These are phyloP conservation scores for Lagodon rhomboides DNA, from an alignment of 2,797 vertebrate species.

Conservation along the genomic window DNA sequence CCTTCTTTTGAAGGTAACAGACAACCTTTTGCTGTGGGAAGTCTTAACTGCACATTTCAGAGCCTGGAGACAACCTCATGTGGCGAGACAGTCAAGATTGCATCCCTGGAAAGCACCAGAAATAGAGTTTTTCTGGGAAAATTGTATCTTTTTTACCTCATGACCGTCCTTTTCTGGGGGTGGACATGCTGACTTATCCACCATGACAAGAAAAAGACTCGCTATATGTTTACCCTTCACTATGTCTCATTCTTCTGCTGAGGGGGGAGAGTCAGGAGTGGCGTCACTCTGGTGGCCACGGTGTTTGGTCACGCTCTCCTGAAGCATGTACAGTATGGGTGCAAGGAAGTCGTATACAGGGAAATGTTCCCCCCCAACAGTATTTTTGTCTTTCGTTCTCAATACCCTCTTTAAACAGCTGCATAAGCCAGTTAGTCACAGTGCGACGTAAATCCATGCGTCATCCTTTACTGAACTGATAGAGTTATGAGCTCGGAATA, in stretches of 20 bases:
- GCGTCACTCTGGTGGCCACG: conserved; percentile 16
- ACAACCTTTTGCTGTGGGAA: conserved; percentile 13
- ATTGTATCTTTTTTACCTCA: background rate
- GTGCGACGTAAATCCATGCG: conserved; percentile 34
- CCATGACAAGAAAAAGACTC: conserved; percentile 17
- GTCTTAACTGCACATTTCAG: conserved; percentile 1
- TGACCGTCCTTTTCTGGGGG: conserved; percentile 10
- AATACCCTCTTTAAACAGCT: conserved; percentile 44
- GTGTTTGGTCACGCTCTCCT: conserved; percentile 31
- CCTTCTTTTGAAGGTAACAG: conserved; percentile 30
- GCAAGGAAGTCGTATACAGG: conserved; percentile 16
- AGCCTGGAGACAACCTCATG: conserved; percentile 2
- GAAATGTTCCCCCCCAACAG: conserved; percentile 3
- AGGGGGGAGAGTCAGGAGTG: conserved; percentile 24
- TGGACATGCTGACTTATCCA: conserved; percentile 39
- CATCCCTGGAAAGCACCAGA: conserved; percentile 19
- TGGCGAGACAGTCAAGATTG: background rate
- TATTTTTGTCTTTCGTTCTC: conserved; percentile 40
- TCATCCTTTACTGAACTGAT: conserved; percentile 45
- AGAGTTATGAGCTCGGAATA: conserved; percentile 20
- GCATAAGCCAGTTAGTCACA: conserved; percentile 61
- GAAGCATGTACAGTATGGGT: conserved; percentile 39
- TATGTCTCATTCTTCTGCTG: conserved; percentile 26
- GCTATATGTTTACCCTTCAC: conserved; percentile 14
- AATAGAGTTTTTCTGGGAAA: conserved; percentile 40